Percentiles rank a stretch among this genome's conserved stretches.
These are phyloP conservation scores for Platysteira castanea DNA, from an alignment of 2,113 vertebrate genomes.

Conservation along the genomic window DNA sequence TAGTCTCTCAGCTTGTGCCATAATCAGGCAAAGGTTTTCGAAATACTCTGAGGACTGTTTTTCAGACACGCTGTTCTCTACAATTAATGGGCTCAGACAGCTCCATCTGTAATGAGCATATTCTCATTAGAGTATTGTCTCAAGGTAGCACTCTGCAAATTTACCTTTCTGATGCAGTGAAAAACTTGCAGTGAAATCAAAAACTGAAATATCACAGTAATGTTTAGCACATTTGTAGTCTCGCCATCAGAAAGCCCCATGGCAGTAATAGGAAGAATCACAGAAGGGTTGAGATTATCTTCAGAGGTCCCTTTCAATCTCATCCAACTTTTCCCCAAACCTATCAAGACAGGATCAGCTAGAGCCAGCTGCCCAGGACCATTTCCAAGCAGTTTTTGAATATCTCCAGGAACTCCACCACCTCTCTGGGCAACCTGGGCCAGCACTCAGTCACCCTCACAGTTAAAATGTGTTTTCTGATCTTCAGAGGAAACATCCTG, in stretches of 20 bases:
- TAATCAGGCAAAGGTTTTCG: background rate
- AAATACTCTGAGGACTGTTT: background rate
- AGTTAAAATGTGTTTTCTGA: background rate
- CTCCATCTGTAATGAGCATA: conserved; percentile 9
- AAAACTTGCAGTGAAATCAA: background rate
- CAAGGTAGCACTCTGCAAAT: background rate
- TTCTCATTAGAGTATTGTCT: conserved; percentile 8
- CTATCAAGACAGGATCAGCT: background rate
- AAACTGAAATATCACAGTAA: background rate
- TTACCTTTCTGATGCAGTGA: background rate
- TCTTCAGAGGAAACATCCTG: background rate
- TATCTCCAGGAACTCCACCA: background rate
- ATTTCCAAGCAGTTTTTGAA: background rate
- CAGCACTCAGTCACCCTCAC: background rate
- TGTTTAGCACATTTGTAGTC: background rate
- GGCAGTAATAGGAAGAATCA: background rate
- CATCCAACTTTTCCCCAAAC: background rate
- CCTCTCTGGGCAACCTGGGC: background rate
- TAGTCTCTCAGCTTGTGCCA: background rate
- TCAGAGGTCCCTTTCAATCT: too few relatives aligned
- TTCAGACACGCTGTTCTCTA: background rate
- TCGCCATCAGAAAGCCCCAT: background rate
- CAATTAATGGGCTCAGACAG: conserved; percentile 11
- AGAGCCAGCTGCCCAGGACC: background rate
- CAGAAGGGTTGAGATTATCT: background rate